These are phyloP conservation scores for Tridacna gigas DNA, from an alignment of 2,888 invertebrate genomes.

Conservation along the genomic window DNA sequence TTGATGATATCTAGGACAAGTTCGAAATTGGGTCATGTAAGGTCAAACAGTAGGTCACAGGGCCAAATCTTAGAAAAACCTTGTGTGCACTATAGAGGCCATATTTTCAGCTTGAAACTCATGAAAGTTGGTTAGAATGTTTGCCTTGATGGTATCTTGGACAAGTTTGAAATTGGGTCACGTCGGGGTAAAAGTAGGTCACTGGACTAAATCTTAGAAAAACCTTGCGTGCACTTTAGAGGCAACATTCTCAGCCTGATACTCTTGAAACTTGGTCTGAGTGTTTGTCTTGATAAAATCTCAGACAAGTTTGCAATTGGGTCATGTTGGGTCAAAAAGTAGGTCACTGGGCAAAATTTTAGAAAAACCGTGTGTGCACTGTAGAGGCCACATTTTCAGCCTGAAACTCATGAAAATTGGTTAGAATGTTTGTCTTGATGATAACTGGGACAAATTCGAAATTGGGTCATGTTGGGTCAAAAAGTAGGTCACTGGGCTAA, in stretches of 20 bases:
- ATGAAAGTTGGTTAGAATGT: not conserved
- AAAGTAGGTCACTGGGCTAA: not conserved
- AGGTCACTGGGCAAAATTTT: not conserved
- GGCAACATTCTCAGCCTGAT: too few species aligned
- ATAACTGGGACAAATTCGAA: not conserved
- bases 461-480: not conserved
- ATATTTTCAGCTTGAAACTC: not conserved
- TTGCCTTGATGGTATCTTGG: not conserved
- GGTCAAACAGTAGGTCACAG: not conserved
- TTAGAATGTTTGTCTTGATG: not conserved
- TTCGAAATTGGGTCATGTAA: not conserved
- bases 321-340: not conserved
- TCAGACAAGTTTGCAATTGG: not conserved
- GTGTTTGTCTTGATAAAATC: not conserved
- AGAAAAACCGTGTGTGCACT: too few species aligned
- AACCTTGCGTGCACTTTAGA: not conserved
- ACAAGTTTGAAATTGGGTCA: not conserved
- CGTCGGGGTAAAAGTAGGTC: not conserved
- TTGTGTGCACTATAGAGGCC: not conserved
- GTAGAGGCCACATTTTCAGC: not conserved
- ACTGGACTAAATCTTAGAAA: not conserved
- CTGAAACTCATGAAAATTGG: not conserved
- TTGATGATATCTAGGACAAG: not conserved
- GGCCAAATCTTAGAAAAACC: not conserved
- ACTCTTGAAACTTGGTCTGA: not conserved